Evolutionary conservation across 2,113 vertebrate species (phyloP).

Genomic region (Eudyptes chrysolophus): DNA sequence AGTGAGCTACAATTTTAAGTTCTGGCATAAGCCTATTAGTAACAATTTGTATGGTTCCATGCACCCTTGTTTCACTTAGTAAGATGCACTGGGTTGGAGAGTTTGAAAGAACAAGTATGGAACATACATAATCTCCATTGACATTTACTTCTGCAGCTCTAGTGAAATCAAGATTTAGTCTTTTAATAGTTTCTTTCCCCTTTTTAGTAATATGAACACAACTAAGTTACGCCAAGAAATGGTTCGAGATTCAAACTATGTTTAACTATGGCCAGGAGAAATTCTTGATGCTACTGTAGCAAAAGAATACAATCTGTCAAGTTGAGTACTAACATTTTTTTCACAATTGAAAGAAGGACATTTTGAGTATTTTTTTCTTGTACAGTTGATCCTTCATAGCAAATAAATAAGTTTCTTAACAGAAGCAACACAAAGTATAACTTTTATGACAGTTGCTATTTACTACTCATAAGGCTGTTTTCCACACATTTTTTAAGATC

Average conservation of each 20-base stretch:
- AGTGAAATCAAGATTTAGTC: neutral
- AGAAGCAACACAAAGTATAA: neutral
- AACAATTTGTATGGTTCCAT: neutral
- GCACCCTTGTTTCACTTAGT: neutral
- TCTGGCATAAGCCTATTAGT: neutral
- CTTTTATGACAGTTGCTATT: neutral
- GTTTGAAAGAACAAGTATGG: neutral
- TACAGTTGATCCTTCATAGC: neutral
- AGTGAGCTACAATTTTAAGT: neutral
- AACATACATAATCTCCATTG: neutral
- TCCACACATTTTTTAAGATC: neutral
- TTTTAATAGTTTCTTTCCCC: neutral
- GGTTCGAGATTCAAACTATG: neutral
- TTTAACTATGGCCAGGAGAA: neutral
- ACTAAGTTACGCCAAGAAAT: neutral
- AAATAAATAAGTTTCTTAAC: neutral
- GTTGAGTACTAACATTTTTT: neutral
- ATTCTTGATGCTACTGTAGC: neutral
- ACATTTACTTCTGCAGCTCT: neutral
- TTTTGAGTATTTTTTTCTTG: neutral
- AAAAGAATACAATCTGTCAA: neutral
- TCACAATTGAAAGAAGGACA: neutral
- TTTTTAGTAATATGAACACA: neutral
- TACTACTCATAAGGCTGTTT: neutral
- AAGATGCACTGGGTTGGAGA: neutral